Evolutionary conservation across 2,888 invertebrate species (phyloP).

Genomic region (Drosophila neotestacea): DNA sequence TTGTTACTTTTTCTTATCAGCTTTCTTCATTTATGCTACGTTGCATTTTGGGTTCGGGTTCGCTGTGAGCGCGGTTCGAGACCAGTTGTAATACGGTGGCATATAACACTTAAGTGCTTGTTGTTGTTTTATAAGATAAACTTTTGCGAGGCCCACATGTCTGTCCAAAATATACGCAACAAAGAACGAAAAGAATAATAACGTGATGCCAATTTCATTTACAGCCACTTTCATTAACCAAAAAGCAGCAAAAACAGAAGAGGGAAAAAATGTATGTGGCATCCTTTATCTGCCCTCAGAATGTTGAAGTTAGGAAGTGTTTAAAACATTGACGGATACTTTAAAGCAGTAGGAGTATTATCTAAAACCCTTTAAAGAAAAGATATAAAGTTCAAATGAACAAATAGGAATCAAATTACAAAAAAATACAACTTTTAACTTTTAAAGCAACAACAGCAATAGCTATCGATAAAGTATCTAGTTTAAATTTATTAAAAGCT

Average conservation of each 20-base stretch:
- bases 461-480: no score
- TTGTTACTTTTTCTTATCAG: conserved; percentile 68
- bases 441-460: no score
- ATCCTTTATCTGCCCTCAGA: conserved; percentile 49
- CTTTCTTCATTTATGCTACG: conserved; percentile 79
- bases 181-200: conserved; percentile 57
- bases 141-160: conserved; percentile 68
- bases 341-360: background rate
- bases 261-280: conserved; percentile 17
- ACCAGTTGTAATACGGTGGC: conserved; percentile 77
- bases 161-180: conserved; percentile 26
- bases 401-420: no score
- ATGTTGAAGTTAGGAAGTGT: conserved; percentile 35
- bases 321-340: conserved; percentile 6
- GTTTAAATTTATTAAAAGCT: no score
- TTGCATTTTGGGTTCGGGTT: conserved; percentile 57
- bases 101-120: conserved; percentile 81
- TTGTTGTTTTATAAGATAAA: conserved; percentile 81
- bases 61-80: conserved; percentile 31
- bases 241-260: conserved; percentile 17
- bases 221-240: conserved; percentile 76
- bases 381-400: no score
- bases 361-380: background rate
- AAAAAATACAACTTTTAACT: no score
- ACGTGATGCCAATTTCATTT: conserved; percentile 77